A percentile compares a stretch with the other conserved stretches of the same genome.
phyloP scores from a whole-genome alignment of 1,140 invertebrate genomes.

The Melipona quadrifasciata region DNA sequence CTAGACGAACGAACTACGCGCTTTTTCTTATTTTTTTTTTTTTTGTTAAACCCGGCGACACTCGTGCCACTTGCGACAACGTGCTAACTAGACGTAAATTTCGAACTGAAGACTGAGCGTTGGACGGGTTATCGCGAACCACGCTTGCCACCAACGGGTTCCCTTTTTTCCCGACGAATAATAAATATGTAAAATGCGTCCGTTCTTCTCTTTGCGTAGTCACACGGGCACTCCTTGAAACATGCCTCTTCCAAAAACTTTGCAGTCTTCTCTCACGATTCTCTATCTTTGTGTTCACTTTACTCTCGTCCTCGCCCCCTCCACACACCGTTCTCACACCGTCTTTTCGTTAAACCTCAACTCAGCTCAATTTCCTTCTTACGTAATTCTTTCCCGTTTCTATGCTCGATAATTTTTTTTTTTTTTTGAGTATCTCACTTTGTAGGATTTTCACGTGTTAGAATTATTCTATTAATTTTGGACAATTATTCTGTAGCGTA shows the following conservation, averaged over 20 bases:
- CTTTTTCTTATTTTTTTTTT: too few relatives aligned
- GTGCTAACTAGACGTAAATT: background rate
- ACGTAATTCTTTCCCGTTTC: background rate
- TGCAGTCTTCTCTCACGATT: constrained; percentile 37
- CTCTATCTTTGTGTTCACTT: constrained; percentile 11
- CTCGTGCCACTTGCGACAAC: background rate
- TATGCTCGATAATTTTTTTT: background rate
- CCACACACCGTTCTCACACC: constrained; percentile 14
- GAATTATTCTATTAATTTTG: background rate
- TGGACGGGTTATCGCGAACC: constrained; percentile 44
- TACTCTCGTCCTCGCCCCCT: background rate
- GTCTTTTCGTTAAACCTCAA: background rate
- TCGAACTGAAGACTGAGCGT: background rate
- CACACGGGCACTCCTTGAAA: background rate
- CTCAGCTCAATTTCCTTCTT: background rate
- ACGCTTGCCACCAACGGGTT: constrained; percentile 42
- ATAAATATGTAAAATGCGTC: constrained; percentile 67
- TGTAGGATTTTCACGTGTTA: background rate
- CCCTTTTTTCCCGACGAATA: constrained; percentile 42
- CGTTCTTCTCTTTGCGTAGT: constrained; percentile 23
- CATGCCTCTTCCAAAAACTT: constrained; percentile 19
- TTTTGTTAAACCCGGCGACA: background rate
- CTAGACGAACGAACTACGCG: background rate
- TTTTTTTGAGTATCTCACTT: too few relatives aligned
- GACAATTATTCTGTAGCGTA: background rate